Evolutionary conservation across 1,140 invertebrate genomes (phyloP).

Genomic region (Bombus cullumanus): DNA sequence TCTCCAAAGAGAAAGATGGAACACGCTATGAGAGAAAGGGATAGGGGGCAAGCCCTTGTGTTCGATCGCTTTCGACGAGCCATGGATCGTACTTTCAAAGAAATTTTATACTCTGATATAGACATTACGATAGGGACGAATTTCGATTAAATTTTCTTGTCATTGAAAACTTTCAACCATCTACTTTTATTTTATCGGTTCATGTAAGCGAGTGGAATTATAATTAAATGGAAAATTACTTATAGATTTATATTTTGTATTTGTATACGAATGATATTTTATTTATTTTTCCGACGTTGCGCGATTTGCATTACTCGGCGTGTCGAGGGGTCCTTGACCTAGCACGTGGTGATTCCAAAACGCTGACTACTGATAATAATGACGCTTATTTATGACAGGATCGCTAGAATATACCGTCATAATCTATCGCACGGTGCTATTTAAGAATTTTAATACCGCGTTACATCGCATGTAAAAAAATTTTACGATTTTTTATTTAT

Average conservation of each 20-base stretch:
- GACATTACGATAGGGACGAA: slow-evolving; percentile 1
- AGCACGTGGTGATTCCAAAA: slow-evolving; percentile 43
- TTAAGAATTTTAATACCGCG: background rate
- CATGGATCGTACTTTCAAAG: slow-evolving; percentile 54
- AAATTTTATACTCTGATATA: slow-evolving; percentile 48
- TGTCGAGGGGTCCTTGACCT: slow-evolving; percentile 61
- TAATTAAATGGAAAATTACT: background rate
- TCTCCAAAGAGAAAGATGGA: slow-evolving; percentile 60
- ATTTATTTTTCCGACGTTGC: slow-evolving; percentile 13
- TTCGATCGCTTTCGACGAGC: slow-evolving; percentile 62
- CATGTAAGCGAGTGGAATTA: background rate
- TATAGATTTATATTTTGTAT: background rate
- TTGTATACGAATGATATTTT: background rate
- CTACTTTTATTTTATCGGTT: background rate
- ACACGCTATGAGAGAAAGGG: slow-evolving; percentile 39
- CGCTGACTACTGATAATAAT: slow-evolving; percentile 53
- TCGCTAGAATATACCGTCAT: background rate
- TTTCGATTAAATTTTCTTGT: background rate
- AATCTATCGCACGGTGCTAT: background rate
- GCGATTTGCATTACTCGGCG: slow-evolving; percentile 40
- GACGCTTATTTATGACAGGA: slow-evolving; percentile 1
- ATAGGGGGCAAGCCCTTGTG: slow-evolving; percentile 51
- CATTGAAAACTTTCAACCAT: background rate
- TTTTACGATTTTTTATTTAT: slow-evolving; percentile 27
- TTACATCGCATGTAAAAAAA: background rate